Percentiles rank a stretch among this genome's conserved stretches.
phyloP scores from a whole-genome alignment of 2,797 vertebrate genomes.

The Protonibea diacanthus region DNA sequence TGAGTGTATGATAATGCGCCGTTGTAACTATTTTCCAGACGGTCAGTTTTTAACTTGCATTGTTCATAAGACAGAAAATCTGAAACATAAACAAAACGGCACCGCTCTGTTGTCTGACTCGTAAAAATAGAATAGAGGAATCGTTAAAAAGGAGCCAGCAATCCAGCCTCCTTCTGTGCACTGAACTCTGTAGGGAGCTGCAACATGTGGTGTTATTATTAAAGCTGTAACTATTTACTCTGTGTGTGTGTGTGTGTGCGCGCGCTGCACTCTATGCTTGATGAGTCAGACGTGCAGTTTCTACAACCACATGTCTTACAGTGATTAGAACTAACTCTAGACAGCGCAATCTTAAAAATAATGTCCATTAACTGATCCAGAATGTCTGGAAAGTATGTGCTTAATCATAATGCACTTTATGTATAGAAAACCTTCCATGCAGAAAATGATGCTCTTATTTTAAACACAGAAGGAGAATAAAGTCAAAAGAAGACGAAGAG shows the following conservation, averaged over 20 bases:
- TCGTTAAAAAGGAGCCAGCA: slow-evolving; percentile 47
- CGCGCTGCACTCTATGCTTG: slow-evolving; percentile 1
- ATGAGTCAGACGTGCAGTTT: slow-evolving; percentile 44
- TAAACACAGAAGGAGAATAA: neutral
- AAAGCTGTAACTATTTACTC: slow-evolving; percentile 49
- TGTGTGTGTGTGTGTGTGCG: slow-evolving; percentile 7
- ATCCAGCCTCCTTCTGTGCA: slow-evolving; percentile 47
- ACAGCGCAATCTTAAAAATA: neutral
- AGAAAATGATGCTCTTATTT: neutral
- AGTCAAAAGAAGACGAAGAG: too few species aligned
- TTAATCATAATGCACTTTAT: neutral
- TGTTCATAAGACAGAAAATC: slow-evolving; percentile 28
- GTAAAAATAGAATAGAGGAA: slow-evolving; percentile 50
- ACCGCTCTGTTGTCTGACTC: slow-evolving; percentile 16
- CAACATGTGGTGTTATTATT: slow-evolving; percentile 52
- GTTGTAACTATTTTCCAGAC: slow-evolving; percentile 25
- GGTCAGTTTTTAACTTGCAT: slow-evolving; percentile 25
- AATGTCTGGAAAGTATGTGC: neutral
- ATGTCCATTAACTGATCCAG: neutral
- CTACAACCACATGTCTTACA: neutral
- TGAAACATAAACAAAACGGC: slow-evolving; percentile 46
- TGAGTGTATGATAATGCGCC: slow-evolving; percentile 14
- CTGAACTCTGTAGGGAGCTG: slow-evolving; percentile 50
- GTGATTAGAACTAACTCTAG: neutral
- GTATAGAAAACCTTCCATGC: neutral